Conservation (phyloP, 2,888 invertebrate genomes). For the Boloria selene region DNA sequence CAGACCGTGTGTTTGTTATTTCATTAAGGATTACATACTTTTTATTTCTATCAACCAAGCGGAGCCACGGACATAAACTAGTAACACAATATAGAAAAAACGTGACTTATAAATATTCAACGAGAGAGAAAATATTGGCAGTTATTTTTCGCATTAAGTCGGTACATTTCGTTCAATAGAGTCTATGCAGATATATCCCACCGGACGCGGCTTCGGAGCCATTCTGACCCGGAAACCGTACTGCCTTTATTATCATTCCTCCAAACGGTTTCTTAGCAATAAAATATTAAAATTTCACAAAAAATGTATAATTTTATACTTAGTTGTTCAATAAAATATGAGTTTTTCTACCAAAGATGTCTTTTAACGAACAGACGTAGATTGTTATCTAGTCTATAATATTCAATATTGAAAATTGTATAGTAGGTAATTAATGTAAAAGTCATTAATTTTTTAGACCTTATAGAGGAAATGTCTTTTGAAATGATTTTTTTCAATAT, state of each 20-base stretch:
- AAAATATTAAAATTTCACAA: slow-evolving; percentile 1
- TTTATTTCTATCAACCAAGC: neutral
- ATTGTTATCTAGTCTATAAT: no score
- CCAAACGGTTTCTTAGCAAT: slow-evolving; percentile 25
- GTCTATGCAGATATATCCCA: slow-evolving; percentile 37
- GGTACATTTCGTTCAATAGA: slow-evolving; percentile 31
- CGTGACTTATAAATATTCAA: slow-evolving; percentile 26
- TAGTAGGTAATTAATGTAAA: no score
- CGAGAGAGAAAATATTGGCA: slow-evolving; percentile 20
- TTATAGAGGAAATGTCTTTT: no score
- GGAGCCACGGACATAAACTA: neutral
- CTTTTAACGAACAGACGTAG: no score
- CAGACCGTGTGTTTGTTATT: no score
- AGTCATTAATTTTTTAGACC: no score
- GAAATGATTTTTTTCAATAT: no score
- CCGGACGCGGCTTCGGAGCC: slow-evolving; percentile 20
- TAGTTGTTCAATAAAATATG: no score
- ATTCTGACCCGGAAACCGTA: slow-evolving; percentile 26
- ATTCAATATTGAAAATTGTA: no score
- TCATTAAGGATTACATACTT: neutral
- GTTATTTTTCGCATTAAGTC: slow-evolving; percentile 33
- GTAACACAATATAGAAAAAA: neutral
- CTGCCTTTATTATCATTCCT: slow-evolving; percentile 20
- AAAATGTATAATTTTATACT: neutral
- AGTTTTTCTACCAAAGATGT: no score